Base-by-base conservation (phyloP, 2,888 invertebrate species). In the Agrenia bidenticulata region DNA sequence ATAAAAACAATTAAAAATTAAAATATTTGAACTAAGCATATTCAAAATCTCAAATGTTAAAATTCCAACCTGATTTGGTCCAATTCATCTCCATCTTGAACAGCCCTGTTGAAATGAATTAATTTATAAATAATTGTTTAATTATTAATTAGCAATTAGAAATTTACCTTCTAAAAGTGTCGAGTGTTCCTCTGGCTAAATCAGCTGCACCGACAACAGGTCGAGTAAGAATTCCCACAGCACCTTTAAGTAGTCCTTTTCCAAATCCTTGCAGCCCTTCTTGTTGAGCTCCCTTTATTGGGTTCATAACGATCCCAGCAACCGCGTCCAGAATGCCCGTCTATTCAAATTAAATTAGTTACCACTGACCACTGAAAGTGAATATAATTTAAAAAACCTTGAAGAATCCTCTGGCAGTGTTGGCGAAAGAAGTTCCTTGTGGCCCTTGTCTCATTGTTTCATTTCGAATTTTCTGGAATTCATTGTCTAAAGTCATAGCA, bases 401-500 rank as follows among this genome's bases (percentile, higher is more conserved):
- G 4, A 45, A 45, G 45, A 45, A 45, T 15, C 45, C 45, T n/a
- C 19, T 45, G 15, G 45, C 45, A 17, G n/a, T 19, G 2, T 5
- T 15, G 45, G 45, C 45, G 19, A 45, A 17, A 5, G n/a, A 17
- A 15, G 45, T 17, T 19, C 45, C 45, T 45, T 45, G 45, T 15
- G 45, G n/a, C n/a, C 45, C 45, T 15, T 45, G 45, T 45, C 45
- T 5, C 45, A 45, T 15, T 17, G 15, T 15, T n/a, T 45, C 45
- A 15, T 45, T 26, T 32, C 55, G 7, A 77, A 94, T 92, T 67
- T 90, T 86, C 80, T 99, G 97, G 80, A 94, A 98, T 37, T 98
- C 96, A 79, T 92, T 88, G 77, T 95, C 94, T 78, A 95, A 87
- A 0, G 97, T 96, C 24, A 99, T 83, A 1, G 93, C 94, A 5